Conservation (phyloP, 2,113 vertebrate species). For the Eleginops maclovinus region DNA sequence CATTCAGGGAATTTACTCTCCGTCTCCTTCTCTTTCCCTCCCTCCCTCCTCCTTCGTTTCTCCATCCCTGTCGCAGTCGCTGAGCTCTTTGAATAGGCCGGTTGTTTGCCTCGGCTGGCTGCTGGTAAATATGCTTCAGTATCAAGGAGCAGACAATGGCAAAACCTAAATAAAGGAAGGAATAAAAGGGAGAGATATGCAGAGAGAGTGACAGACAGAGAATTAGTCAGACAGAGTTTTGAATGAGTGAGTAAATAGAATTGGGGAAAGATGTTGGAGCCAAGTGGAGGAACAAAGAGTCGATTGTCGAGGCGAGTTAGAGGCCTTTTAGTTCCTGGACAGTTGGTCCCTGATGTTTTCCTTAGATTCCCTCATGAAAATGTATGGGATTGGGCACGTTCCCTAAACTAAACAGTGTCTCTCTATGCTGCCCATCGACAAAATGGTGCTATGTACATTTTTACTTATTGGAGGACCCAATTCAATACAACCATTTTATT, state of each 20-base stretch:
- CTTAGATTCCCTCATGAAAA: slow-evolving; percentile 45
- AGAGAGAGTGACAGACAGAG: slow-evolving; percentile 36
- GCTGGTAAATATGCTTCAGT: slow-evolving; percentile 54
- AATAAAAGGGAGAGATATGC: slow-evolving; percentile 1
- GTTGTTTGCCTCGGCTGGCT: slow-evolving; percentile 48
- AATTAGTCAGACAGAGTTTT: slow-evolving; percentile 21
- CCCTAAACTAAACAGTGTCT: not conserved
- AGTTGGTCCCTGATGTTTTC: slow-evolving; percentile 59
- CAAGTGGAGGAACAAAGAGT: slow-evolving; percentile 69
- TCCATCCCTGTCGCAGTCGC: not conserved
- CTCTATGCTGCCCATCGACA: not conserved
- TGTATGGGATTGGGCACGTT: not conserved
- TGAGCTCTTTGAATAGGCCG: slow-evolving; percentile 57
- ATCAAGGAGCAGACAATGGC: slow-evolving; percentile 42
- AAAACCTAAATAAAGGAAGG: slow-evolving; percentile 29
- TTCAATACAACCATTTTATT: not conserved
- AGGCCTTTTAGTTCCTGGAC: slow-evolving; percentile 52
- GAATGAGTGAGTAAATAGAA: slow-evolving; percentile 74
- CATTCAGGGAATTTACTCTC: slow-evolving; percentile 62
- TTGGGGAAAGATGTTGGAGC: slow-evolving; percentile 64
- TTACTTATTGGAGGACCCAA: not conserved
- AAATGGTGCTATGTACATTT: not conserved
- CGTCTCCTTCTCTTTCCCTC: slow-evolving; percentile 16
- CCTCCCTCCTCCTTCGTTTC: not conserved
- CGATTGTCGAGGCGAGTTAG: slow-evolving; percentile 53